Evolutionary conservation across 2,888 invertebrate genomes (phyloP).

Genomic region (Drosophila rubida): DNA sequence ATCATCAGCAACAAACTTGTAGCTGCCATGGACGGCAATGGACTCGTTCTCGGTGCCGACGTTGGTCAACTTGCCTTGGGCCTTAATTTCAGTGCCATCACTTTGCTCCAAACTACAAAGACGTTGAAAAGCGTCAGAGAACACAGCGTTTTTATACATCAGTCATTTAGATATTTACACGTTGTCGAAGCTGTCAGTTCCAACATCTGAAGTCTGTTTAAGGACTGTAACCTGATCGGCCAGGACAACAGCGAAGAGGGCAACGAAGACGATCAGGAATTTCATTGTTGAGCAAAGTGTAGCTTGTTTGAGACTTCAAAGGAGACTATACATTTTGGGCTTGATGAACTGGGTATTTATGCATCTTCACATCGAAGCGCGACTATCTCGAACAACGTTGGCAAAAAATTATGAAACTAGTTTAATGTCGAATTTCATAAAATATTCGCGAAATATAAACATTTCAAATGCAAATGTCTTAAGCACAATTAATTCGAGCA

Average conservation of each 20-base stretch:
- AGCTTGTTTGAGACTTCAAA: conserved; percentile 31
- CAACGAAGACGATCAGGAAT: conserved; percentile 63
- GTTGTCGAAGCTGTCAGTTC: conserved; percentile 86
- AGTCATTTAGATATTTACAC: not conserved
- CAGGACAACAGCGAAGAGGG: conserved; percentile 60
- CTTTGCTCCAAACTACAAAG: not conserved
- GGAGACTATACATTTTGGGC: conserved; percentile 23
- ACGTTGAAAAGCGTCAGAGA: too few species aligned
- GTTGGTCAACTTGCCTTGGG: conserved; percentile 60
- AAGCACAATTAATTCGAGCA: not conserved
- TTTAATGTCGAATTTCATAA: conserved; percentile 22
- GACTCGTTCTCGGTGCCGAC: conserved; percentile 65
- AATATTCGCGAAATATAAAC: too few species aligned
- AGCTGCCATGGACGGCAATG: conserved; percentile 67
- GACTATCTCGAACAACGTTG: not conserved
- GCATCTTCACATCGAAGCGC: not conserved
- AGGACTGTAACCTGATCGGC: conserved; percentile 41
- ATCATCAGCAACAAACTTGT: conserved; percentile 61
- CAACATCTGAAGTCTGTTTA: conserved; percentile 65
- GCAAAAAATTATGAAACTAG: conserved; percentile 25
- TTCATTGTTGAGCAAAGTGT: conserved; percentile 52
- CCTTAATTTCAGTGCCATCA: not conserved
- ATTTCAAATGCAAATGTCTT: conserved; percentile 8
- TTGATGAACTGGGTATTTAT: conserved; percentile 15
- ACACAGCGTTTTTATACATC: too few species aligned